Percentiles rank a stretch among this genome's conserved stretches.
These are phyloP conservation scores for Drosophila nasuta DNA, from an alignment of 1,140 invertebrate genomes.

Conservation along the genomic window DNA sequence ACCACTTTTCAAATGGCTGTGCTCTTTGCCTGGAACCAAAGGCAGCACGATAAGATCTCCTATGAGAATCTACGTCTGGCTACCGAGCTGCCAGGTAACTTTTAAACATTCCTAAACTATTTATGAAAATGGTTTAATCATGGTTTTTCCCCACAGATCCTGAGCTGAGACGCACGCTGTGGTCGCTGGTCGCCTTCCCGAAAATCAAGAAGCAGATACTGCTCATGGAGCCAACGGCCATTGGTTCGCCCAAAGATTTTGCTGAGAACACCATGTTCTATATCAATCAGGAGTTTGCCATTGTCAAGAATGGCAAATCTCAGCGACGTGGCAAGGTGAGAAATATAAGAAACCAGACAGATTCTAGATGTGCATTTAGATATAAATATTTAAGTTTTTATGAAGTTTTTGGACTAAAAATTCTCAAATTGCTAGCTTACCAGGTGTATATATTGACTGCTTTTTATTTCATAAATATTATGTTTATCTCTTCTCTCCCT, in stretches of 20 bases:
- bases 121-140: background rate
- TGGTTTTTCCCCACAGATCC: conserved; percentile 87
- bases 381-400: too few relatives aligned
- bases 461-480: too few relatives aligned
- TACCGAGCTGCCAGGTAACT: conserved; percentile 93
- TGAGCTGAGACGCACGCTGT: conserved; percentile 97
- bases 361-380: background rate
- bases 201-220: conserved; percentile 97
- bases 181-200: conserved; percentile 98
- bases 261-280: conserved; percentile 96
- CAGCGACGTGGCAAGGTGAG: conserved; percentile 95
- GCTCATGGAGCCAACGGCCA: conserved; percentile 90
- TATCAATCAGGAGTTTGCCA: conserved; percentile 98
- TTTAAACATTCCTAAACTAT: too few relatives aligned
- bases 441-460: too few relatives aligned
- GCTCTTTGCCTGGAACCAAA: conserved; percentile 99
- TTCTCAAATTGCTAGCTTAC: too few relatives aligned
- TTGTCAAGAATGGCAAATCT: conserved; percentile 95
- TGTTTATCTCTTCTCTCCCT: too few relatives aligned
- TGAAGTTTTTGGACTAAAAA: too few relatives aligned
- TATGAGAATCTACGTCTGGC: conserved; percentile 98
- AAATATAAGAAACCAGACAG: background rate
- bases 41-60: conserved; percentile 95
- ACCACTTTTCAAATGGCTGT: conserved; percentile 99
- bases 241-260: conserved; percentile 96